phyloP scores from a whole-genome alignment of 2,888 invertebrate species.

The Cantharis nigra region DNA sequence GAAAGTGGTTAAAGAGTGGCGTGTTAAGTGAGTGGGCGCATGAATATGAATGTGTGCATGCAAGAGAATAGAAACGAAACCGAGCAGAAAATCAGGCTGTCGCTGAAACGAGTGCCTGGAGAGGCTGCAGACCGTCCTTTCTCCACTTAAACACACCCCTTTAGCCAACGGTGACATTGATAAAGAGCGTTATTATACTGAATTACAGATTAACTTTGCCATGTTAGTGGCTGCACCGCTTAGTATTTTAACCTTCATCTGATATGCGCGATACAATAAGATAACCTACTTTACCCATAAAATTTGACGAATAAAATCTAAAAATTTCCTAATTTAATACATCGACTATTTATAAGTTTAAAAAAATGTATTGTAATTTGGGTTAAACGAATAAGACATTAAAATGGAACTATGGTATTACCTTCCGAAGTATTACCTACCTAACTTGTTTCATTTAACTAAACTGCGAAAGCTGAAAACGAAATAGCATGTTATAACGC shows the following conservation, averaged over 20 bases:
- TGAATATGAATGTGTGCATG: conserved; percentile 49
- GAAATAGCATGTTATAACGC: neutral
- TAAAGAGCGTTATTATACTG: conserved; percentile 51
- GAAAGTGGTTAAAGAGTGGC: conserved; percentile 30
- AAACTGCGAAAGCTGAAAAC: neutral
- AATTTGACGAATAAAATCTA: neutral
- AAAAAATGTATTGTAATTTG: neutral
- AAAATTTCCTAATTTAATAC: neutral
- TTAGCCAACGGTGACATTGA: conserved; percentile 46
- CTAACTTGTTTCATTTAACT: neutral
- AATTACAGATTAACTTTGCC: conserved; percentile 51
- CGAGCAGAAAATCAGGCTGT: conserved; percentile 50
- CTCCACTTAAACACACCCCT: conserved; percentile 46
- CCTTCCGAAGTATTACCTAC: neutral
- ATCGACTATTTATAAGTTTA: neutral
- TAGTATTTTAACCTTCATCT: conserved; percentile 31
- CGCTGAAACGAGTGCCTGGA: conserved; percentile 44
- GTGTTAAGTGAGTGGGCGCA: conserved; percentile 40
- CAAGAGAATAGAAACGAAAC: conserved; percentile 45
- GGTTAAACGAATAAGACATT: neutral
- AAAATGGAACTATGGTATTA: neutral
- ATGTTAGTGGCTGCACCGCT: conserved; percentile 35
- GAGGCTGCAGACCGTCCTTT: conserved; percentile 39
- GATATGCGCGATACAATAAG: conserved; percentile 20
- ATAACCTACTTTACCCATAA: conserved; percentile 2